Conservation (phyloP, 1,140 invertebrate genomes). For the Drosophila jambulina region DNA sequence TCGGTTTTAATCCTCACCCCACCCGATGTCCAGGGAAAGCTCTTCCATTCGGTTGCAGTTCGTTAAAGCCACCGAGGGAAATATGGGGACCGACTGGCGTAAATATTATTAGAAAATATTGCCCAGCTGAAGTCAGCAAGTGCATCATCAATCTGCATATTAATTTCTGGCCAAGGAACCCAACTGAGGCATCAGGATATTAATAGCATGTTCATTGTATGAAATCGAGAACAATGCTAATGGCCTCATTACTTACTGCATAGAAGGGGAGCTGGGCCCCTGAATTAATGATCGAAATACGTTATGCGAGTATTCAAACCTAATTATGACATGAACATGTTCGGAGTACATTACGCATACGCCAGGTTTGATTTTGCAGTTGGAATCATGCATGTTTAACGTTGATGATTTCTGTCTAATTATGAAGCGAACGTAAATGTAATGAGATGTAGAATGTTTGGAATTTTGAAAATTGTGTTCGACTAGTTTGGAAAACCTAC, state of each 20-base stretch:
- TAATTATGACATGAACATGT: constrained; percentile 17
- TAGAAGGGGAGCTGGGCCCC: neutral
- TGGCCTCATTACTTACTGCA: constrained; percentile 18
- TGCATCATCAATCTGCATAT: constrained; percentile 36
- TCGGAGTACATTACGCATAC: constrained; percentile 7
- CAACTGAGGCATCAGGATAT: constrained; percentile 9
- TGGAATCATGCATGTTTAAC: constrained; percentile 6
- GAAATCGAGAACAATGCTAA: constrained; percentile 6
- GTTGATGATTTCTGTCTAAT: neutral
- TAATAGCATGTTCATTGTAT: constrained; percentile 18
- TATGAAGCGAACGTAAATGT: neutral
- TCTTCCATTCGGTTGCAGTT: constrained; percentile 41
- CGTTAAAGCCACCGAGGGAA: constrained; percentile 31
- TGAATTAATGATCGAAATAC: constrained; percentile 38
- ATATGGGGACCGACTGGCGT: neutral
- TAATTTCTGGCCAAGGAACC: constrained; percentile 20
- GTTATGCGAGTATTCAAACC: constrained; percentile 6
- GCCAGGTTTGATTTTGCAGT: neutral
- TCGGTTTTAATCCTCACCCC: constrained; percentile 17
- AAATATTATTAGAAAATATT: constrained; percentile 45
- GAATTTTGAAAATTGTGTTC: neutral
- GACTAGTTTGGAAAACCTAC: neutral
- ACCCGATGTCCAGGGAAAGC: constrained; percentile 10
- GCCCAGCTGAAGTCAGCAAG: constrained; percentile 11
- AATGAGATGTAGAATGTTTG: neutral